Percentiles rank a stretch among this genome's conserved stretches.
phyloP scores from a whole-genome alignment of 2,113 vertebrate species.

The Zosterops japonicus region DNA sequence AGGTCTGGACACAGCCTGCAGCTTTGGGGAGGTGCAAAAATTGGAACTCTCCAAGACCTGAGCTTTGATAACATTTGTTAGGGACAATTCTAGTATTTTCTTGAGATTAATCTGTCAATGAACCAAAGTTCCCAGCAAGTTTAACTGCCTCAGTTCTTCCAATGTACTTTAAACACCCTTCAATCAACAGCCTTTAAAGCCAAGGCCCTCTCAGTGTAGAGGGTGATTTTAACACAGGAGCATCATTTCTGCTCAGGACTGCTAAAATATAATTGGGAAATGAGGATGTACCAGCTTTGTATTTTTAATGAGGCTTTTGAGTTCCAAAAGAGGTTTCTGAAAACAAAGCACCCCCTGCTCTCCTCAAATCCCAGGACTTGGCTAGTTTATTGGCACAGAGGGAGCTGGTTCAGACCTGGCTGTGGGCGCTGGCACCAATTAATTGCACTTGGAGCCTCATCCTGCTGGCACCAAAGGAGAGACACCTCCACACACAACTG shows the following conservation, averaged over 20 bases:
- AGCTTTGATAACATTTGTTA: neutral
- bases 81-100: neutral
- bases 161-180: slow-evolving; percentile 24
- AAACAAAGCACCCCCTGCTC: neutral
- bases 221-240: neutral
- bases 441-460: neutral
- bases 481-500: neutral
- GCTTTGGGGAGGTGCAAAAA: neutral
- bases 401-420: neutral
- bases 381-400: neutral
- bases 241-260: neutral
- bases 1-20: neutral
- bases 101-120: neutral
- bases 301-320: neutral
- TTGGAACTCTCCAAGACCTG: neutral
- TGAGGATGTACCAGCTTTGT: neutral
- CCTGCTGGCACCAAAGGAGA: neutral
- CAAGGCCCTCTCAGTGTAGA: neutral
- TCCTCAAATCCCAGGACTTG: neutral
- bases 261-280: slow-evolving; percentile 14
- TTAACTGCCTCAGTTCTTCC: slow-evolving; percentile 13
- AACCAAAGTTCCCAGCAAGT: neutral
- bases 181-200: slow-evolving; percentile 7
- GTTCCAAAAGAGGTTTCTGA: neutral
- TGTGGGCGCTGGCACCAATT: neutral